Base-by-base conservation (phyloP, 2,888 invertebrate species). In the Pinctada fucata region DNA sequence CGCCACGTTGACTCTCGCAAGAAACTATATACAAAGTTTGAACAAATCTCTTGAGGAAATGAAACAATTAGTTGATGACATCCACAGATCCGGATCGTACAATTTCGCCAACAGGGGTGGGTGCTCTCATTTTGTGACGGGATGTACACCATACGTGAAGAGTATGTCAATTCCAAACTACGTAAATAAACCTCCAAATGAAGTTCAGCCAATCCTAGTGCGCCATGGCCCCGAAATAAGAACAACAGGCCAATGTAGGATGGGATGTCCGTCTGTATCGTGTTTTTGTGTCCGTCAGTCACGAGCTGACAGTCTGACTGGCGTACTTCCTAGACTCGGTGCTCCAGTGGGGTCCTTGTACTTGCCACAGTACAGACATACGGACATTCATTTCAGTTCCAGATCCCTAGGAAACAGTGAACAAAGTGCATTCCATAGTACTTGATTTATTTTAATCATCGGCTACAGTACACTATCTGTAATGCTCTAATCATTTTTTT, bases 1-100 rank as follows among this genome's bases (percentile, higher is more conserved):
- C 31, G 86, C 90, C 3, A 90, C 90, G 1, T 68, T 90, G 72
- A 83, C 86, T 1, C 72, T 90, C 48, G 90, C 90, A 3, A 86
- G 83, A 73, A 90, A 88, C 76, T 90, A 88, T 79, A 90, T 90
- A 65, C 84, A 85, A 58, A 88, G 85, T 85, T 71, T 90, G 79
- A 85, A 79, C 47, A 85, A 86, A 77, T 85, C 88, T 2, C 82
- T 89, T 3, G 87, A 88, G 3, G 89, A 90, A 75, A 84, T 90
- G 83, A 87, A 84, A 76, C 79, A 86, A 45, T 78, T 88, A 47
- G 70, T 90, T 58, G 87, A 88, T 47, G 86, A 85, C 13, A 83
- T 87, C 63, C 86, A 86, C 76, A 68, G 84, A n/a, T 76, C 81
- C 13, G 58, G 58, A 10, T 13, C 13, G 58, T 58, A 10, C 13